Base-by-base conservation (phyloP, 2,888 invertebrate genomes). In the Himalopsyche kuldschensis region DNA sequence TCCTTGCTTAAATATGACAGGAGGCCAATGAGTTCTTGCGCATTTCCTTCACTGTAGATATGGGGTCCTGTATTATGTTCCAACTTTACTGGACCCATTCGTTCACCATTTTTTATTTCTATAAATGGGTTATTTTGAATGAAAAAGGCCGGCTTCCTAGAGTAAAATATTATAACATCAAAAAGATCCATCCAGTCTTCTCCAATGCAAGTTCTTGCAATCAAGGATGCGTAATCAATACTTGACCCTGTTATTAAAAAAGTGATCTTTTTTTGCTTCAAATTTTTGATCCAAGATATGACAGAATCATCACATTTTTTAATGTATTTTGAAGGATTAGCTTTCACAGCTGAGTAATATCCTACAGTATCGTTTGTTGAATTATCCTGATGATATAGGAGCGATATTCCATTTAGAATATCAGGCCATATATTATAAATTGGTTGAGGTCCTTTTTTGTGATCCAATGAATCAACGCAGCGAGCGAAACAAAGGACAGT, bases 101-200 rank as follows among this genome's bases (percentile, higher is more conserved):
- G 92, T 24, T 88, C 87, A 20, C 89, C 87, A 10, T 89, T 89
- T 81, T 92, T 89, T 10, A 94, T 85, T 4, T 88, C 87, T 32
- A 93, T 87, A 87, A 95, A 96, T 0, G 93, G 92, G 76, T 93
- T 90, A 27, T 91, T 88, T 0, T 88, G 88, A 1, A 90, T 91
- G 87, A 96, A 96, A 88, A 96, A 96, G 0, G 94, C 94, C 0
- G 96, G 96, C 88, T 96, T 96, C 87, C 93, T 93, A 0, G 95
- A 95, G 89, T 91, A 94, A 86, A 93, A 94, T 0, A 96, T 88
- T 4, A 94, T 91, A 75, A 95, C 89, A 88, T 95, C 94, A 87
- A 95, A 95, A 31, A 93, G 90, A 17, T 92, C 90, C 78, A 89
- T 90, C 95, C 95, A 95, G 86, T 95, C 90, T 15, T 91, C 88